Base-by-base conservation (phyloP, 2,888 invertebrate species). In the Drosophila flavopinicola region DNA sequence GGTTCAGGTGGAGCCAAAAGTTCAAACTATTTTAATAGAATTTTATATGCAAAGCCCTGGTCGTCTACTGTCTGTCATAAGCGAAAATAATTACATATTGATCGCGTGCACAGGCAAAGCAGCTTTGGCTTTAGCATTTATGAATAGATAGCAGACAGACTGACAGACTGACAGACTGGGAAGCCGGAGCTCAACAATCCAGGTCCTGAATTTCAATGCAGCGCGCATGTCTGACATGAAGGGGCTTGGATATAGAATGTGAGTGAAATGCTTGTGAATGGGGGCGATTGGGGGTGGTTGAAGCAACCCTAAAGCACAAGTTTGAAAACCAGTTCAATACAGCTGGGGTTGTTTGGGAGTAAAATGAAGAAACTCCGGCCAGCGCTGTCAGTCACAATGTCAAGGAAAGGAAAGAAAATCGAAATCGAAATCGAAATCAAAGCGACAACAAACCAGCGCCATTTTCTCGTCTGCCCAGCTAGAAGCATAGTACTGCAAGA, bases 281-380 rank as follows among this genome's bases (percentile, higher is more conserved):
- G 61, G 61, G 29, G 47, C 23, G 17, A 17, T 7, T 53, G 38
- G 39, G 66, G 66, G 57, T 45, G 78, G 67, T 51, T 54, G 57
- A 47, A 80, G 61, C 85, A 82, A 85, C 80, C 80, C 80, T 83
- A 85, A 85, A 78, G 71, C 85, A 78, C 79, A 82, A 79, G 85
- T 85, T 84, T 80, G 53, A 47, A 70, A 78, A 66, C 78, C 75
- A 72, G 59, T 60, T 66, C 56, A 66, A 77, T 59, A 53, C 66
- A 49, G 66, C 53, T 66, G 80, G 79, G 79, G 79, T 80, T 78
- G 82, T 58, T 72, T 52, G 61, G 42, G 39, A 52, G 52, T 64
- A 78, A 85, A 80, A 80, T 82, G 80, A 85, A 76, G 85, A 68
- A 82, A 85, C 71, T 78, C 73, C 38, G 48, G 39, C 56, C 27